Conservation (phyloP, 2,113 vertebrate genomes). For the Suricata suricatta region DNA sequence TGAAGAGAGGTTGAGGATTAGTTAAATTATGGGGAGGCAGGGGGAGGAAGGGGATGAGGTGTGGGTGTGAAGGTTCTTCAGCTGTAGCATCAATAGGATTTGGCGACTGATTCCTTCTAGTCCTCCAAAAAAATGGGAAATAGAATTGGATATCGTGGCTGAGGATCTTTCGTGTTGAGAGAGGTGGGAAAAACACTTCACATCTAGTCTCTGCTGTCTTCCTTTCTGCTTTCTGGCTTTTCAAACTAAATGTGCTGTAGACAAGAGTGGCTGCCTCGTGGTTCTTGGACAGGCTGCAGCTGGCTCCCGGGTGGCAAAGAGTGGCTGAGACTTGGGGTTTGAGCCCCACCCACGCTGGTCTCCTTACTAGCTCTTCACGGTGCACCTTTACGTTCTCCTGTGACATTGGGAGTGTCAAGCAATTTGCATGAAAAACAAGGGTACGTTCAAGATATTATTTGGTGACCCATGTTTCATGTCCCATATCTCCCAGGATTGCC, state of each 20-base stretch:
- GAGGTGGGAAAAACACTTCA: neutral
- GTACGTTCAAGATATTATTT: rapidly evolving
- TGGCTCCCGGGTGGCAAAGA: neutral
- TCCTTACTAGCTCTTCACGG: neutral
- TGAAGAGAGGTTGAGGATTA: neutral
- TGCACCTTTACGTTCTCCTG: rapidly evolving
- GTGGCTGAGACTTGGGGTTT: neutral
- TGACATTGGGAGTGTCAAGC: rapidly evolving
- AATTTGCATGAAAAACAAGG: too few species aligned
- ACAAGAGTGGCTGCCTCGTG: rapidly evolving
- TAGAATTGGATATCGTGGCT: neutral
- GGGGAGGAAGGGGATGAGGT: neutral
- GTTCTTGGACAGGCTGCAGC: neutral
- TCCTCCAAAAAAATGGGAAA: neutral
- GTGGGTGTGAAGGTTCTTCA: neutral
- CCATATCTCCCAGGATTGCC: neutral
- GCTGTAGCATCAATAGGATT: neutral
- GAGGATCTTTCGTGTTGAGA: neutral
- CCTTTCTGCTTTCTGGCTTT: neutral
- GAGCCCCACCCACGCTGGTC: neutral
- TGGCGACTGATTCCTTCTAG: neutral
- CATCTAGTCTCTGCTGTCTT: neutral
- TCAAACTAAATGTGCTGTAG: neutral
- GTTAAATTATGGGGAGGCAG: rapidly evolving
- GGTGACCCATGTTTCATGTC: too few species aligned